Base-by-base conservation (phyloP, 92 coral and sea anemone genomes). In the Umimayanthus kanabou region DNA sequence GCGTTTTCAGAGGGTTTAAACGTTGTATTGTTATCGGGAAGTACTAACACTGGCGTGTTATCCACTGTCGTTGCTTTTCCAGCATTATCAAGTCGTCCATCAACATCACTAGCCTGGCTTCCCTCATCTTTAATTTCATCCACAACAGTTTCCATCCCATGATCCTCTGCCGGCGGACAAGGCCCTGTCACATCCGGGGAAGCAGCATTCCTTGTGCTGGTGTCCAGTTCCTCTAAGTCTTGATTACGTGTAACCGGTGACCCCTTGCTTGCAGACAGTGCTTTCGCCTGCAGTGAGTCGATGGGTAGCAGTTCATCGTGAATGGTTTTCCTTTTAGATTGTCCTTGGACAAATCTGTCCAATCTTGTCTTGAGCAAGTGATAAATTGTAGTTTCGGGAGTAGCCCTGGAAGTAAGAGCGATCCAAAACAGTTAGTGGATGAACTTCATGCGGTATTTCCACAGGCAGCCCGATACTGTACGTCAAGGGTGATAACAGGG, bases 251-350 rank as follows among this genome's bases (percentile, higher is more conserved):
- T 83, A 43, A 83, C 87, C 69, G 67, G 66, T 45, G 87, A 83
- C 43, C 87, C 87, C 43, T 47, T 69, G 14, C 55, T 70, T 22
- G 79, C 69, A 0, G 87, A 69, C 45, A 83, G 40, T 22, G 87
- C 87, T 83, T 83, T 83, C 28, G 87, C 87, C 65, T 83, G 87
- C 16, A 83, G 26, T 11, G 87, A 83, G 43, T 83, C 87, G 16
- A 83, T 70, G 39, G 87, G 39, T 42, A 83, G 45, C 18, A 70
- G 23, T 16, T 83, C 87, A 14, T 83, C 87, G 14, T 83, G 87
- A 65, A 28, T 10, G 9, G 33, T 43, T 16, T 37, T 70, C 25
- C 79, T 43, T 39, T 82, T 82, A 9, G 78, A 45, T 70, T 69
- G 77, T 16, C 87, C 87, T 42, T 83, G 87, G 29, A 83, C 67